Base-by-base conservation (phyloP, 2,888 invertebrate species). In the Tortricodes alternella region DNA sequence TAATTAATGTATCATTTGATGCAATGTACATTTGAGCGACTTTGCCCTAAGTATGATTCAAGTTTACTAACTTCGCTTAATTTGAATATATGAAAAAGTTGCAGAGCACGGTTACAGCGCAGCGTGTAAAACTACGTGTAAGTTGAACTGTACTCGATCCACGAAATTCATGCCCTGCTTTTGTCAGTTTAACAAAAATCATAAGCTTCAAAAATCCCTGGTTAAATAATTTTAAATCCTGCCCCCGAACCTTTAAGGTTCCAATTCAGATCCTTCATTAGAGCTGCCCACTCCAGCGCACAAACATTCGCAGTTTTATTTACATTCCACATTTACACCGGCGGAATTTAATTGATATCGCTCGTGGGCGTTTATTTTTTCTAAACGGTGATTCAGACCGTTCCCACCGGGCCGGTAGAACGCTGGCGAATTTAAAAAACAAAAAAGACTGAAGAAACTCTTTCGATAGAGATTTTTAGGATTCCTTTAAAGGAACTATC, bases 321-420 rank as follows among this genome's bases (percentile, higher is more conserved):
- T 80, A 73, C 80, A 73, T 70, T 76, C 66, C 67, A 64, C 73
- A 71, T 78, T 78, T 65, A 70, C 69, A 67, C 68, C 63, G 62
- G 65, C 53, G 62, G 70, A 69, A 66, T 71, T 71, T 77, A 77
- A 81, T 81, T 80, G 76, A 74, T 76, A 72, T 65, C 55, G 69
- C 38, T 56, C 37, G 48, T 43, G 60, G 49, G 48, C 27, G 55
- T 46, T 59, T 53, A 41, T 60, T 34, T 51, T 49, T 55, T 53
- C 51, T 50, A 49, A 49, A 62, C 52, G 50, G 49, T 61, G 63
- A 65, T 62, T 60, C 60, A 59, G 55, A 46, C 37, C 56, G 56
- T 49, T 56, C 56, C 27, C 50, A 50, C 43, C 49, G 27, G 39
- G 8, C 34, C 43, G 49, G 43, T 49, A 44, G 21, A 39, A 9